Conservation (phyloP, 2,888 invertebrate genomes). For the Apotomis capreana region DNA sequence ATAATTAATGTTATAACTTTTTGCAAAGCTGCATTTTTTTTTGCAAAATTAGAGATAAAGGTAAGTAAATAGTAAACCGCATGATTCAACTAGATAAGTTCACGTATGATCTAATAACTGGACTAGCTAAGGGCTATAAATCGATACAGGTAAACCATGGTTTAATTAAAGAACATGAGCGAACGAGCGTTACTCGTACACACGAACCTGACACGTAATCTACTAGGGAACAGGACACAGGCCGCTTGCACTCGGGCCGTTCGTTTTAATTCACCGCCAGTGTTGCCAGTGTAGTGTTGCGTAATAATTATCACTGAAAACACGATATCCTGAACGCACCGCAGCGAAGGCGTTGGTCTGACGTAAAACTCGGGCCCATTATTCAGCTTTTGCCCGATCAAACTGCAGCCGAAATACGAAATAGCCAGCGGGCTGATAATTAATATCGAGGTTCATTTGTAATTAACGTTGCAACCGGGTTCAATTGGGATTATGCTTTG, state of each 20-base stretch:
- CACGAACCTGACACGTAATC: constrained; percentile 39
- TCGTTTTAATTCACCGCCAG: constrained; percentile 59
- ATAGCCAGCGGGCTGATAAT: constrained; percentile 22
- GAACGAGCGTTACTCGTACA: constrained; percentile 31
- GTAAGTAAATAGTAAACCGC: not conserved
- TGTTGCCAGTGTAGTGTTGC: constrained; percentile 61
- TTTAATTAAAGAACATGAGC: constrained; percentile 40
- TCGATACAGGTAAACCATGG: constrained; percentile 19
- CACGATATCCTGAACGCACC: constrained; percentile 56
- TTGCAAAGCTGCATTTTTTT: not conserved
- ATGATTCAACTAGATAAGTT: constrained; percentile 8
- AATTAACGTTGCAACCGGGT: constrained; percentile 29
- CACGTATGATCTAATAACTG: constrained; percentile 14
- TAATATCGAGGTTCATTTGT: constrained; percentile 28
- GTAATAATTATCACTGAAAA: constrained; percentile 69
- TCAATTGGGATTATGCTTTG: constrained; percentile 15
- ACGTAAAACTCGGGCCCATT: constrained; percentile 56
- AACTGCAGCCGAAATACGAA: constrained; percentile 45
- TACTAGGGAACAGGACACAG: constrained; percentile 31
- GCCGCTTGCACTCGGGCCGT: constrained; percentile 43
- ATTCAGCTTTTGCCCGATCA: constrained; percentile 51
- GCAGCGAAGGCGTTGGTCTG: constrained; percentile 39
- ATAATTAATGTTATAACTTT: not conserved
- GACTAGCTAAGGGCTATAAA: constrained; percentile 14
- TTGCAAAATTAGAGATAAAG: not conserved